phyloP scores from a whole-genome alignment of 2,113 vertebrate species.

The Platichthys flesus region DNA sequence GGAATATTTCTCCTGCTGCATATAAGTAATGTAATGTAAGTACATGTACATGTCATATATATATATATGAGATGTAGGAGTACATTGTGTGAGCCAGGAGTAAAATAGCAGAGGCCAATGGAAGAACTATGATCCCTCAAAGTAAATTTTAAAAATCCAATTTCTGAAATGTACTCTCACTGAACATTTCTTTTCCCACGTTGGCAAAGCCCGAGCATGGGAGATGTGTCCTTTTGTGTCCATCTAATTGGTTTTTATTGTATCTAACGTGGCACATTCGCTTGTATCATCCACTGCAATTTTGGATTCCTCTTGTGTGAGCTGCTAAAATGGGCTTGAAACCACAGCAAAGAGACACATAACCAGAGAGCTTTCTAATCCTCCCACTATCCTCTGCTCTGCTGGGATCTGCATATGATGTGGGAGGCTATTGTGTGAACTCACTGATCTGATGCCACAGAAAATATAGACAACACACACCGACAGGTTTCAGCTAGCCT shows the following conservation, averaged over 20 bases:
- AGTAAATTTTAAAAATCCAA: conserved; percentile 52
- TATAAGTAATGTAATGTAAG: conserved; percentile 18
- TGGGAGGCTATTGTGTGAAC: conserved; percentile 81
- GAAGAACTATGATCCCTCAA: conserved; percentile 36
- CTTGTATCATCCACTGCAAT: conserved; percentile 60
- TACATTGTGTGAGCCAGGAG: conserved; percentile 13
- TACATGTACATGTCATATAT: not conserved
- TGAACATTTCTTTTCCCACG: conserved; percentile 33
- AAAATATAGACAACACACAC: conserved; percentile 39
- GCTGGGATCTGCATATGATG: conserved; percentile 76
- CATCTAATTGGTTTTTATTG: conserved; percentile 72
- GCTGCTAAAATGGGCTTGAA: conserved; percentile 54
- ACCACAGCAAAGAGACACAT: conserved; percentile 64
- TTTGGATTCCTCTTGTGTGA: conserved; percentile 56
- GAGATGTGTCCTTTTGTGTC: conserved; percentile 62
- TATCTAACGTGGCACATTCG: conserved; percentile 32
- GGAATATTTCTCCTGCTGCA: conserved; percentile 7
- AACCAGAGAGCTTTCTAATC: conserved; percentile 73
- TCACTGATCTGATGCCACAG: conserved; percentile 61
- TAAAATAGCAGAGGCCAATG: conserved; percentile 19
- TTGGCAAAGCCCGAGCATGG: conserved; percentile 19
- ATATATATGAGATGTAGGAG: conserved; percentile 14
- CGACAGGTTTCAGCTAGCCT: not conserved
- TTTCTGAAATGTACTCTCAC: conserved; percentile 57
- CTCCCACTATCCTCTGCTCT: conserved; percentile 72